Conservation (phyloP, 2,113 vertebrate species). For the Aphyosemion australe region DNA sequence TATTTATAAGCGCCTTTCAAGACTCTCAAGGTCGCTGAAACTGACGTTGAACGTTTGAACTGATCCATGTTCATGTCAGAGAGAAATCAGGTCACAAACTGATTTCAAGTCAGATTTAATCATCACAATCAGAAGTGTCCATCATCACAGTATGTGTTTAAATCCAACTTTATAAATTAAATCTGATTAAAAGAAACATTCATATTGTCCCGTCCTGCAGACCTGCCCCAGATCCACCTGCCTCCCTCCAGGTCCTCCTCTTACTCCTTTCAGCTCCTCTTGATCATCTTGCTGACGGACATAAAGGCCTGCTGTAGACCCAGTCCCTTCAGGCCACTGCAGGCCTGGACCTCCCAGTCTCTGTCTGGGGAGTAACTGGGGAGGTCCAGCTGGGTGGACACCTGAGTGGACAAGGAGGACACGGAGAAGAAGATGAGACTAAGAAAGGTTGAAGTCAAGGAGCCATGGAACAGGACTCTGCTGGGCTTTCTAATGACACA, state of each 20-base stretch:
- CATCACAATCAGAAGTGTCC: too few species aligned
- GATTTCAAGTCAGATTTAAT: too few species aligned
- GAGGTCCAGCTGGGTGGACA: conserved; percentile 71
- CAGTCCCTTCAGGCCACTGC: conserved; percentile 79
- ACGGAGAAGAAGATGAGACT: background rate
- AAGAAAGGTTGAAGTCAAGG: too few species aligned
- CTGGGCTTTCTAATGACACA: too few species aligned
- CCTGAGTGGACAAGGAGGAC: conserved; percentile 41
- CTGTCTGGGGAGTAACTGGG: conserved; percentile 27
- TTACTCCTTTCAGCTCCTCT: conserved; percentile 44
- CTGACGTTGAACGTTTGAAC: too few species aligned
- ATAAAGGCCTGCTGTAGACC: conserved; percentile 83
- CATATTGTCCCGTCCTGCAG: background rate
- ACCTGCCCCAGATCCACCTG: background rate
- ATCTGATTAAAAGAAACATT: background rate
- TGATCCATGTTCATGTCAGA: too few species aligned
- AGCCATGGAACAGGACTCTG: too few species aligned
- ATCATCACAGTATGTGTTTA: too few species aligned
- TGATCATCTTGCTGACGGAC: conserved; percentile 78
- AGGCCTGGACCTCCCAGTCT: conserved; percentile 83
- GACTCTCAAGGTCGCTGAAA: too few species aligned
- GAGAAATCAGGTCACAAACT: too few species aligned
- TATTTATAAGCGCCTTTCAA: too few species aligned
- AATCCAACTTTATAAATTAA: background rate
- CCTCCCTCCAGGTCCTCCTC: too few species aligned